These are phyloP conservation scores for Tragelaphus buxtoni DNA, from an alignment of 2,113 vertebrate genomes.

Conservation along the genomic window DNA sequence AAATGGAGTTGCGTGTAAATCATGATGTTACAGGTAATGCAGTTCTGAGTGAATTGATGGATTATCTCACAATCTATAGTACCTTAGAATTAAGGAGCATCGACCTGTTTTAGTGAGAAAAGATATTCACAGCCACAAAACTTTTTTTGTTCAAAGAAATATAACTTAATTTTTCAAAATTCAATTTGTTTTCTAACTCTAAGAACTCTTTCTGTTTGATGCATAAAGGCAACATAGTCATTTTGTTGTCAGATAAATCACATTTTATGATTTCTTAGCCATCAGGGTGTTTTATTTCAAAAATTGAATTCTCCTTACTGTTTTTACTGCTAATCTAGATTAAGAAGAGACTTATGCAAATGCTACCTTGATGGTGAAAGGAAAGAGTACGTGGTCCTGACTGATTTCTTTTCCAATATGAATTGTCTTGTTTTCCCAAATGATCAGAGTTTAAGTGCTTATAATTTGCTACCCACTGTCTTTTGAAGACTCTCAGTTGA, in stretches of 20 bases:
- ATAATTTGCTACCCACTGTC: not conserved
- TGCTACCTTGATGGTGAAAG: not conserved
- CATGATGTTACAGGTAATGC: not conserved
- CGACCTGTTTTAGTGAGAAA: not conserved
- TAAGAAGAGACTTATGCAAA: not conserved
- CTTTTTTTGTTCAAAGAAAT: not conserved
- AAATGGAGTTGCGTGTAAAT: not conserved
- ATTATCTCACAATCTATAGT: not conserved
- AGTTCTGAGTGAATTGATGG: not conserved
- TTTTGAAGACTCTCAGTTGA: not conserved
- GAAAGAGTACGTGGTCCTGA: not conserved
- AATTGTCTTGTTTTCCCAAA: not conserved
- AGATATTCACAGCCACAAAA: not conserved
- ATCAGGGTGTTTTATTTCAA: not conserved
- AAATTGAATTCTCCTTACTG: not conserved
- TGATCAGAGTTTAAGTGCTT: not conserved
- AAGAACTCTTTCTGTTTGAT: not conserved
- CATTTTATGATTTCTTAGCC: not conserved
- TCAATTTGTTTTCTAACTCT: not conserved
- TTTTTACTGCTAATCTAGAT: not conserved
- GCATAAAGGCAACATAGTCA: not conserved
- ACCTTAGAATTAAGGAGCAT: not conserved
- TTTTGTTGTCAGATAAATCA: not conserved
- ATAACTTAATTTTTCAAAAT: not conserved
- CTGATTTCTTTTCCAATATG: not conserved